Conservation (phyloP, 2,888 invertebrate genomes). For the Erebia aethiops region DNA sequence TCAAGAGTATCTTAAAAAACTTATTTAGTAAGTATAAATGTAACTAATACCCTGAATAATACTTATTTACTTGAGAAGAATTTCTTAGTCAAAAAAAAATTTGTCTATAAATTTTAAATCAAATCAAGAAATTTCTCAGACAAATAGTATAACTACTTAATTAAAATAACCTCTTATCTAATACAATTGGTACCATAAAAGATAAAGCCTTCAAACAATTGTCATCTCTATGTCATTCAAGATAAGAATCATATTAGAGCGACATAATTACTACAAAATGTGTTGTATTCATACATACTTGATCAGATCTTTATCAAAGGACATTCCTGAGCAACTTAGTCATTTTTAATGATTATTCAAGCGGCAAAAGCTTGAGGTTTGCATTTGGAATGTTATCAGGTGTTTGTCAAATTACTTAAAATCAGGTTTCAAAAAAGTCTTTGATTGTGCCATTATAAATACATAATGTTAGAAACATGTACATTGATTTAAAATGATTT, state of each 20-base stretch:
- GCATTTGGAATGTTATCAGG: slow-evolving; percentile 11
- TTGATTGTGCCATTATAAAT: slow-evolving; percentile 4
- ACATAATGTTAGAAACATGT: neutral
- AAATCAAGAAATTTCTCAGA: neutral
- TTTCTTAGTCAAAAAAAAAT: neutral
- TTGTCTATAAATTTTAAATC: neutral
- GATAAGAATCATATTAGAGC: slow-evolving; percentile 18
- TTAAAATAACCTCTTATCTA: slow-evolving; percentile 26
- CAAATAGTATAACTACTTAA: slow-evolving; percentile 3
- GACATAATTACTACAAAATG: slow-evolving; percentile 2
- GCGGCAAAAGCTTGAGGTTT: slow-evolving; percentile 4
- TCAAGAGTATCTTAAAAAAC: too few relatives aligned
- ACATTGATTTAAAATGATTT: neutral
- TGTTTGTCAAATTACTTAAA: slow-evolving; percentile 14
- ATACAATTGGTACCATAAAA: slow-evolving; percentile 20
- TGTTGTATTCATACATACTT: slow-evolving; percentile 3
- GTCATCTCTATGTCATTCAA: slow-evolving; percentile 1
- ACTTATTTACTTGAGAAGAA: too few relatives aligned
- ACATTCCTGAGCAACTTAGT: slow-evolving; percentile 25
- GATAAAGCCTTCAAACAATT: slow-evolving; percentile 1
- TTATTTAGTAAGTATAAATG: too few relatives aligned
- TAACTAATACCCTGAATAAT: too few relatives aligned
- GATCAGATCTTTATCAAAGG: slow-evolving; percentile 27
- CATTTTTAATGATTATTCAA: slow-evolving; percentile 21
- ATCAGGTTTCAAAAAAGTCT: slow-evolving; percentile 6